phyloP scores from a whole-genome alignment of 2,113 vertebrate genomes.

The Platysternon megacephalum region DNA sequence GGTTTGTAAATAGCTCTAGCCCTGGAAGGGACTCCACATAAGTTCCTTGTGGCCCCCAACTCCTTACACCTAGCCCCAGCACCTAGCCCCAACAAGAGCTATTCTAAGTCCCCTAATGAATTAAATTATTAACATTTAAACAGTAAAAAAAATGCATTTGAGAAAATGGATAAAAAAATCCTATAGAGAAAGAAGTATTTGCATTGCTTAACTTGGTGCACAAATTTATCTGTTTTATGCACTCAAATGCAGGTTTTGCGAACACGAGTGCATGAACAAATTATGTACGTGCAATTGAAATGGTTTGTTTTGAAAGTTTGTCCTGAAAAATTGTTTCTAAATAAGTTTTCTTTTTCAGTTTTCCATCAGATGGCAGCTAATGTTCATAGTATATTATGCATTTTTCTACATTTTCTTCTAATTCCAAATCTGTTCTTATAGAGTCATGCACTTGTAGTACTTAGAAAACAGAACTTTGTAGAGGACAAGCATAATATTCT shows the following conservation, averaged over 20 bases:
- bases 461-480: neutral
- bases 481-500: neutral
- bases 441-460: neutral
- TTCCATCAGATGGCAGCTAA: neutral
- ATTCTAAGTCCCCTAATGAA: neutral
- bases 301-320: neutral
- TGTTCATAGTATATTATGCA: neutral
- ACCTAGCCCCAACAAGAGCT: neutral
- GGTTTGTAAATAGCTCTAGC: neutral
- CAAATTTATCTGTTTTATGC: neutral
- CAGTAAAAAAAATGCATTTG: neutral
- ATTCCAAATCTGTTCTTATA: neutral
- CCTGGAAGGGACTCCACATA: neutral
- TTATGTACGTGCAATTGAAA: neutral
- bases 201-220: neutral
- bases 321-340: accelerated
- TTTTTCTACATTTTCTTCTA: neutral
- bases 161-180: neutral
- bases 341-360: neutral
- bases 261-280: neutral
- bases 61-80: neutral
- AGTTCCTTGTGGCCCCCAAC: neutral
- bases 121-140: neutral
- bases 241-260: neutral
- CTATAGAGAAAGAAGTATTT: neutral